Percentiles rank a stretch among this genome's conserved stretches.
These are phyloP conservation scores for Pseudococcus jackbeardsleyi DNA, from an alignment of 2,888 invertebrate genomes.

Conservation along the genomic window DNA sequence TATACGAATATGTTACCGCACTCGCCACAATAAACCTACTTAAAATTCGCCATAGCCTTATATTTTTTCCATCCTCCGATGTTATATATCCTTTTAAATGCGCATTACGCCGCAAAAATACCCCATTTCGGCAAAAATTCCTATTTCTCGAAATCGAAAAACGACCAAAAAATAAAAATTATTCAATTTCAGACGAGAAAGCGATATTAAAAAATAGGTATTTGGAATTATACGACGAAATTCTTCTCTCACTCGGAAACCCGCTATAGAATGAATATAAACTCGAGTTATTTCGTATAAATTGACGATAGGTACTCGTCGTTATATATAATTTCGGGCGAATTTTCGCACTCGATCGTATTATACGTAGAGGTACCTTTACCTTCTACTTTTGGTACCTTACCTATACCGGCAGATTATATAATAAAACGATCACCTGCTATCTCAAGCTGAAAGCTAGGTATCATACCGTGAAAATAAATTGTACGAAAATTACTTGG, in stretches of 20 bases:
- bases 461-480: conserved; percentile 25
- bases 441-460: background rate
- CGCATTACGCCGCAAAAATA: background rate
- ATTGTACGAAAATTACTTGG: background rate
- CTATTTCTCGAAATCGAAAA: background rate
- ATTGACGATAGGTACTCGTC: background rate
- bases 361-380: background rate
- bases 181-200: background rate
- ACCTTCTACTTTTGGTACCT: background rate
- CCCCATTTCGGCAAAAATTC: background rate
- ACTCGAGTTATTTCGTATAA: background rate
- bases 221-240: background rate
- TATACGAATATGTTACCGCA: background rate
- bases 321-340: background rate
- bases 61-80: background rate
- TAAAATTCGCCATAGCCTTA: background rate
- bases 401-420: background rate
- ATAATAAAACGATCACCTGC: conserved; percentile 2
- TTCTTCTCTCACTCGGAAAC: background rate
- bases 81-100: background rate
- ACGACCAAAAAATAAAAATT: background rate
- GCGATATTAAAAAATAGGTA: background rate
- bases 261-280: background rate
- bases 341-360: background rate
- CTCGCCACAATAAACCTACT: background rate